phyloP scores from a whole-genome alignment of 2,888 invertebrate genomes.

The Ethmia dodecea region DNA sequence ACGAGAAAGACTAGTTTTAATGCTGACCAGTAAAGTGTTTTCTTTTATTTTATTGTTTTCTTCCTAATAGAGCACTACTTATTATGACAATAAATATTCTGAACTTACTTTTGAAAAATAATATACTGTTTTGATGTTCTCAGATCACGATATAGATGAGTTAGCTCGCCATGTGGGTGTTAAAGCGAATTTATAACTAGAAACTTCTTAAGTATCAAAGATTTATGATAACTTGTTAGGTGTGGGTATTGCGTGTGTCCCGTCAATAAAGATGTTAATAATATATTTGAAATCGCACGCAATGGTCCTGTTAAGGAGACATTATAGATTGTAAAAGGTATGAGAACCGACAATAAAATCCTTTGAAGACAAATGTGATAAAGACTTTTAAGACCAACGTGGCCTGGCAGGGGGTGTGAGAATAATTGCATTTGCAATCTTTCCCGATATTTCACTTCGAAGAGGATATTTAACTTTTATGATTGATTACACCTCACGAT shows the following conservation, averaged over 20 bases:
- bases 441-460: conserved; percentile 22
- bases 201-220: not conserved
- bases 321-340: conserved; percentile 49
- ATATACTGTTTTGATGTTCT: too few relatives aligned
- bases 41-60: too few relatives aligned
- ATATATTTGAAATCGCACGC: conserved; percentile 9
- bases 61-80: too few relatives aligned
- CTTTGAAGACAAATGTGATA: conserved; percentile 42
- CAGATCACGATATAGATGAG: too few relatives aligned
- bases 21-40: too few relatives aligned
- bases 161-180: too few relatives aligned
- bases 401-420: conserved; percentile 38
- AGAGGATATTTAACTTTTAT: too few relatives aligned
- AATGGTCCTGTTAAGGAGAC: conserved; percentile 28
- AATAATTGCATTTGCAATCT: conserved; percentile 40
- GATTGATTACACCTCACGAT: too few relatives aligned
- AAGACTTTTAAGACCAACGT: conserved; percentile 34
- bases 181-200: not conserved
- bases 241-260: conserved; percentile 2
- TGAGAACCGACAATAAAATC: conserved; percentile 47
- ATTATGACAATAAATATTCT: too few relatives aligned
- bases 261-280: conserved; percentile 7
- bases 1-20: too few relatives aligned
- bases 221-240: not conserved
- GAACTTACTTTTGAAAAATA: too few relatives aligned